Conservation (phyloP, 2,113 vertebrate species). For the Pachyramphus minor region DNA sequence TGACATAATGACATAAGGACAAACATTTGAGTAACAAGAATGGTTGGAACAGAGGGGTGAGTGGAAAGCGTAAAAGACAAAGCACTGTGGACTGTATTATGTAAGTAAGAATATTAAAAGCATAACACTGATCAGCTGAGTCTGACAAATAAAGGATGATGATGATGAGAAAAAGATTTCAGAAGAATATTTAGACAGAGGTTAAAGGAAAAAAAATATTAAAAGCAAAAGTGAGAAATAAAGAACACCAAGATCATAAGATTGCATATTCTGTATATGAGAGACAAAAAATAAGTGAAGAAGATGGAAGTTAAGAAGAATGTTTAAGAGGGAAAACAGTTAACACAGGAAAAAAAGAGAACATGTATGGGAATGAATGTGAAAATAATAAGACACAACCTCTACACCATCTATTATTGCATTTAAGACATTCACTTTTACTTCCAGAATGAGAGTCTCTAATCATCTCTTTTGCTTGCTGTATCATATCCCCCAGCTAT, state of each 20-base stretch:
- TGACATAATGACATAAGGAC: neutral
- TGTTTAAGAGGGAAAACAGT: neutral
- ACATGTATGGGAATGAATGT: fast-evolving
- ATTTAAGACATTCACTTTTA: neutral
- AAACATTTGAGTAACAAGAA: neutral
- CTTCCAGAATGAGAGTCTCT: neutral
- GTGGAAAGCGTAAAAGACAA: neutral
- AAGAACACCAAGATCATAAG: neutral
- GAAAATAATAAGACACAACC: neutral
- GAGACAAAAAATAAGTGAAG: neutral
- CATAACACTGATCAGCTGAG: fast-evolving
- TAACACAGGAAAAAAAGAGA: neutral
- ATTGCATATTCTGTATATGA: neutral
- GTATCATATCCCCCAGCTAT: fast-evolving
- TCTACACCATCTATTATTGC: neutral
- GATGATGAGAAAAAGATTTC: neutral
- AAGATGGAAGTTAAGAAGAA: neutral
- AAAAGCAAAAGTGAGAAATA: neutral
- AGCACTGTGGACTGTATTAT: neutral
- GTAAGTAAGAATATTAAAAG: neutral
- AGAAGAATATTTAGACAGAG: neutral
- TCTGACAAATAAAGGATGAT: neutral
- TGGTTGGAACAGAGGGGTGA: neutral
- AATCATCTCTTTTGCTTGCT: neutral
- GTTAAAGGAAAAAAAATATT: neutral